Evolutionary conservation across 2,797 vertebrate species (phyloP).

Genomic region (Sebastes wilsoni): DNA sequence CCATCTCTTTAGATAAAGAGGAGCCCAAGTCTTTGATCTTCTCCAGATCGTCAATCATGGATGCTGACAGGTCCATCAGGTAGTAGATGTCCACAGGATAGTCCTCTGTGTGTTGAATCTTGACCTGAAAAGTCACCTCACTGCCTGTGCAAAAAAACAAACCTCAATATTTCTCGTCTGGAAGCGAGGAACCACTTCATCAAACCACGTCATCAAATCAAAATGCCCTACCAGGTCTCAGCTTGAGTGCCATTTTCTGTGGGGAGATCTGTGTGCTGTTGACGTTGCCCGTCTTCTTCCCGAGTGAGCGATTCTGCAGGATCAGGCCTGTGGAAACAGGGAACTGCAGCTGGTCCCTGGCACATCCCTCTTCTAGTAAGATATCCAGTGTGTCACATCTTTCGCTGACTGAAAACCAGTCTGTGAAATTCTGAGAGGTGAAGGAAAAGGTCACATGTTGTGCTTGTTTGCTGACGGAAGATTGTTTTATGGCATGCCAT

Average conservation of each 20-base stretch:
- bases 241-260: conserved; percentile 88
- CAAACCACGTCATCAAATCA: background rate
- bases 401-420: conserved; percentile 81
- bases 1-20: conserved; percentile 93
- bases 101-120: conserved; percentile 93
- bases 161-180: background rate
- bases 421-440: conserved; percentile 90
- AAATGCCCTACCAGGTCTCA: conserved; percentile 86
- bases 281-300: conserved; percentile 72
- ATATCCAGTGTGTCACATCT: conserved; percentile 88
- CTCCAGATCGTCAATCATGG: conserved; percentile 93
- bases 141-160: conserved; percentile 79
- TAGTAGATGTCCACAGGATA: conserved; percentile 98
- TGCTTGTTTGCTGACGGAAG: background rate
- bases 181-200: background rate
- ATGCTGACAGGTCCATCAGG: conserved; percentile 98
- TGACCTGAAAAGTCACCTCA: conserved; percentile 90
- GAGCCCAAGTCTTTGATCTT: conserved; percentile 94
- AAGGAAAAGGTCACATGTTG: conserved; percentile 21
- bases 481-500: background rate
- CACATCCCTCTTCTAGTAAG: conserved; percentile 89
- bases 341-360: conserved; percentile 84
- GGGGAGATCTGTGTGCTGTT: conserved; percentile 92
- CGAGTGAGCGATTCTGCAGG: conserved; percentile 84
- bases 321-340: conserved; percentile 84